Evolutionary conservation across 2,888 invertebrate genomes (phyloP).

Genomic region (Trichogramma dendrolimi): DNA sequence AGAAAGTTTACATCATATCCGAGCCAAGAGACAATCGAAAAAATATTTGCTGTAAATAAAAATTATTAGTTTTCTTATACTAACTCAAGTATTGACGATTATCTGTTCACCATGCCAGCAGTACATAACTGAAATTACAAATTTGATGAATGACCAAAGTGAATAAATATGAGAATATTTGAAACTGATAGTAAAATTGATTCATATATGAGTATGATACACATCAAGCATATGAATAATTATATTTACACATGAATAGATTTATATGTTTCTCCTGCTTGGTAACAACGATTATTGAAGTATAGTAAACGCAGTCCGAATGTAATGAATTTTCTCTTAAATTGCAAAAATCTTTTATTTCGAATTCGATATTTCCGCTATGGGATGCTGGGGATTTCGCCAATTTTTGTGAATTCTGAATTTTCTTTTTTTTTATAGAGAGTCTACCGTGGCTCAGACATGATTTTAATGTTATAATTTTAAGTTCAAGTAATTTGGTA

Average conservation of each 20-base stretch:
- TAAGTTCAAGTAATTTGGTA: slow-evolving; percentile 55
- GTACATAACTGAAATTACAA: background rate
- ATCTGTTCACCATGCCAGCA: background rate
- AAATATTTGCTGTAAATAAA: slow-evolving; percentile 29
- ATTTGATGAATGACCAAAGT: too few species aligned
- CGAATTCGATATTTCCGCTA: slow-evolving; percentile 13
- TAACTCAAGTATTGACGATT: background rate
- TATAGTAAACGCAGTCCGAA: too few species aligned
- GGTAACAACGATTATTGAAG: too few species aligned
- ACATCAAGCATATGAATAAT: too few species aligned
- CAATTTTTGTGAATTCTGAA: too few species aligned
- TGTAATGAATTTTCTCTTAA: background rate
- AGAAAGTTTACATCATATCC: slow-evolving; percentile 56
- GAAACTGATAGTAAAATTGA: too few species aligned
- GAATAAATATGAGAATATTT: too few species aligned
- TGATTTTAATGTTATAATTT: slow-evolving; percentile 47
- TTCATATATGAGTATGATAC: too few species aligned
- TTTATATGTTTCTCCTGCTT: too few species aligned
- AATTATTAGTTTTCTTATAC: slow-evolving; percentile 1
- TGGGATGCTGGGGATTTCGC: too few species aligned
- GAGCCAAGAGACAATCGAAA: slow-evolving; percentile 54
- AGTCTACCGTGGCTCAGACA: slow-evolving; percentile 61
- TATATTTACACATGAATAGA: too few species aligned
- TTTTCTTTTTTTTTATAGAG: slow-evolving; percentile 34
- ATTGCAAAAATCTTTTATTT: slow-evolving; percentile 1